Conservation (phyloP, 2,888 invertebrate genomes). For the Drosophila anomelani region DNA sequence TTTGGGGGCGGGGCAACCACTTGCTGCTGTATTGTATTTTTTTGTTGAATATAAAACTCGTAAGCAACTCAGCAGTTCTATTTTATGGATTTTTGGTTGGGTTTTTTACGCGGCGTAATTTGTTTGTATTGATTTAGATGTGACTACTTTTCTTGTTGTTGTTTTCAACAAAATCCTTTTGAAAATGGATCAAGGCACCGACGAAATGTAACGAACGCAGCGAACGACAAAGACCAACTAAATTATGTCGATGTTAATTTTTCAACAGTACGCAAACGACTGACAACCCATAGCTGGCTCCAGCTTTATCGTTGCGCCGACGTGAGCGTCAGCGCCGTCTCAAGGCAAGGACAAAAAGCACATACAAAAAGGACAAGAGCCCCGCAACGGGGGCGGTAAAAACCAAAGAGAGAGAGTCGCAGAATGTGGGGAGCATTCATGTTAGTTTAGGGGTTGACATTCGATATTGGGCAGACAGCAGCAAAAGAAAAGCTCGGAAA, state of each 20-base stretch:
- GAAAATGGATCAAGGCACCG: slow-evolving; percentile 23
- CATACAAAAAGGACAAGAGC: slow-evolving; percentile 65
- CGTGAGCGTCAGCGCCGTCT: slow-evolving; percentile 34
- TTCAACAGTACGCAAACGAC: slow-evolving; percentile 74
- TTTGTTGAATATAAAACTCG: neutral
- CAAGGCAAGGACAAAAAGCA: slow-evolving; percentile 71
- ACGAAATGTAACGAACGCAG: slow-evolving; percentile 76
- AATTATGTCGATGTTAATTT: slow-evolving; percentile 80
- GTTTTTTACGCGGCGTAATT: slow-evolving; percentile 16
- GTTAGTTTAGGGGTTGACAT: neutral
- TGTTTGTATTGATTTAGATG: slow-evolving; percentile 5
- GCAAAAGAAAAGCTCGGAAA: neutral
- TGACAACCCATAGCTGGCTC: slow-evolving; percentile 41
- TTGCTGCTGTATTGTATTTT: slow-evolving; percentile 29
- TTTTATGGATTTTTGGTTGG: slow-evolving; percentile 24
- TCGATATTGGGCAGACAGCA: neutral
- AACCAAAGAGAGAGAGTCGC: slow-evolving; percentile 12
- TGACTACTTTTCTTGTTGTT: slow-evolving; percentile 2
- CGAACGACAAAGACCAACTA: slow-evolving; percentile 82
- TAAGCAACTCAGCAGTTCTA: slow-evolving; percentile 17
- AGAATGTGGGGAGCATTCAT: slow-evolving; percentile 4
- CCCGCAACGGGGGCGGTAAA: slow-evolving; percentile 50
- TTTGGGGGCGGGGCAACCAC: slow-evolving; percentile 19
- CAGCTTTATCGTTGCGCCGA: slow-evolving; percentile 25
- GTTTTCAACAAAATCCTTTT: slow-evolving; percentile 17